Evolutionary conservation across 2,888 invertebrate genomes (phyloP).

Genomic region (Tetanocera ferruginea): DNA sequence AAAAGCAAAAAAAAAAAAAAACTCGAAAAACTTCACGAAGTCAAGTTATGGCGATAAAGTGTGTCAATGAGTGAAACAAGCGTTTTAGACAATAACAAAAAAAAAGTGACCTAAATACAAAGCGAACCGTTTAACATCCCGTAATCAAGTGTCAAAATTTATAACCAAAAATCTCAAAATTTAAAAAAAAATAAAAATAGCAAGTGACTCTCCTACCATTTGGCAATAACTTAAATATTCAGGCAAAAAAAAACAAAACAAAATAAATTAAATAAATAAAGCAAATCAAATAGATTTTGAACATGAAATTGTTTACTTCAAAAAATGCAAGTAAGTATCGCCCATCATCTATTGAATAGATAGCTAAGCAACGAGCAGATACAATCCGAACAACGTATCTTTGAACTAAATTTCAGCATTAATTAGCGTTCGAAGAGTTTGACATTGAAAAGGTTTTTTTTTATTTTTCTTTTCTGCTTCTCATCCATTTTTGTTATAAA

Average conservation of each 20-base stretch:
- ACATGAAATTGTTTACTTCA: slow-evolving; percentile 58
- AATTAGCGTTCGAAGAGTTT: not conserved
- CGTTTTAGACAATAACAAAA: not conserved
- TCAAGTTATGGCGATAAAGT: not conserved
- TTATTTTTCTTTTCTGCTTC: not conserved
- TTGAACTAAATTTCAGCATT: not conserved
- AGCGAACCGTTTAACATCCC: too few species aligned
- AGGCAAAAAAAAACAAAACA: slow-evolving; percentile 2
- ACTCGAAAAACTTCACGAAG: slow-evolving; percentile 26
- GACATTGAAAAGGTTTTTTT: not conserved
- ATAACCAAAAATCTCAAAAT: too few species aligned
- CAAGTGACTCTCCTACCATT: too few species aligned
- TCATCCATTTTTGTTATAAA: too few species aligned
- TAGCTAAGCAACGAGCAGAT: not conserved
- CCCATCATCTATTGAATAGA: not conserved
- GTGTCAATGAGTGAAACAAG: too few species aligned
- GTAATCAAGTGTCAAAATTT: too few species aligned
- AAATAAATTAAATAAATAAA: not conserved
- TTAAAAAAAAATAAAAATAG: too few species aligned
- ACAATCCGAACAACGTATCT: not conserved
- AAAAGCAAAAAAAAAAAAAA: slow-evolving; percentile 30
- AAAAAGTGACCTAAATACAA: not conserved
- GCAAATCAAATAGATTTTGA: slow-evolving; percentile 20
- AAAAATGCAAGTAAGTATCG: slow-evolving; percentile 60
- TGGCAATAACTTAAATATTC: not conserved